Base-by-base conservation (phyloP, 2,113 vertebrate genomes). In the Aramus guarauna region DNA sequence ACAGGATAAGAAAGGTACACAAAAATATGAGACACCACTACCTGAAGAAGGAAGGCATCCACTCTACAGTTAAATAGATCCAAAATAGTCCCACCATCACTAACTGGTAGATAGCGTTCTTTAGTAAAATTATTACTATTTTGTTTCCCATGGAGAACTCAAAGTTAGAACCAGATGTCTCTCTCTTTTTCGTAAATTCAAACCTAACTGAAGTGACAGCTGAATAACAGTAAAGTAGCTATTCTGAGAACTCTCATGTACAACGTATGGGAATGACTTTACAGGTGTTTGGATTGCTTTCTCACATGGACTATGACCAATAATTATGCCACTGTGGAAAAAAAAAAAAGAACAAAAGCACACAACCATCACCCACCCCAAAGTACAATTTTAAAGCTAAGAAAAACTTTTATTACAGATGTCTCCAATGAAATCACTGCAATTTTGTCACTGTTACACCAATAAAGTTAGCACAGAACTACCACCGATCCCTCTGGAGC, bases 91-190 rank as follows among this genome's bases (percentile, higher is more conserved):
- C 47, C 76, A 92, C 78, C 68, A 52, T 77, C 77, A 76, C 72
- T 74, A 83, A 80, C 52, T 78, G 64, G 64, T 22, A 92, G 84
- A 92, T 59, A 78, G 67, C 45, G 53, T 48, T 58, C 83, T 60
- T 80, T 68, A 85, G 76, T 78, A 71, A 82, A 96, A 96, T 89
- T 76, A 94, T 32, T 85, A 62, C 81, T 87, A 90, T 91, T 94
- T 77, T 95, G 94, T 92, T 96, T 93, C 81, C 81, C 62, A 53
- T 26, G 92, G 47, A 90, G 66, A 96, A 95, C 62, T 85, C 77
- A 63, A 95, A 95, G 75, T 81, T 94, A 84, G 94, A 96, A 96
- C 56, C 91, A 97, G 93, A 91, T 95, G 80, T 79, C 87, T 94
- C 90, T 88, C 41, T 83, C 93, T 93, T 96, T 85, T 91, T 81